phyloP scores from a whole-genome alignment of 2,113 vertebrate genomes.

The Gulo gulo region DNA sequence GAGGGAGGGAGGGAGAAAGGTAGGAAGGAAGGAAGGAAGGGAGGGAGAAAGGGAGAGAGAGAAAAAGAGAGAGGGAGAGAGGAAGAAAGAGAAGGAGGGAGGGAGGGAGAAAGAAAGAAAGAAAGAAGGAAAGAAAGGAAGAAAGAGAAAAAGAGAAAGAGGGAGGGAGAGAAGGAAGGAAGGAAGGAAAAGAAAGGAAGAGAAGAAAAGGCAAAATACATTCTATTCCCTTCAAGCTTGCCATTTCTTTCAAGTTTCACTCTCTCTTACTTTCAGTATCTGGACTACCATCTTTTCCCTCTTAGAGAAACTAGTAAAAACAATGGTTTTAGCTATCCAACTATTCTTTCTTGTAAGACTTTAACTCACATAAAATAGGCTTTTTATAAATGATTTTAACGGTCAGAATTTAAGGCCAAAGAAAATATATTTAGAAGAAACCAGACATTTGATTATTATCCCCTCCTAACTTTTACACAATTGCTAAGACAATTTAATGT shows the following conservation, averaged over 20 bases:
- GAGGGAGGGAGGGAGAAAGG: rapidly evolving
- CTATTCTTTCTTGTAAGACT: neutral
- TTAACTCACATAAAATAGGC: neutral
- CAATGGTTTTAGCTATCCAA: neutral
- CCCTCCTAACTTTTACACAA: neutral
- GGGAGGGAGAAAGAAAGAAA: no score
- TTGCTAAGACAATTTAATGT: neutral
- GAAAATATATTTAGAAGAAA: neutral
- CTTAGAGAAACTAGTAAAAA: neutral
- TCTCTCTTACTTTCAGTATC: neutral
- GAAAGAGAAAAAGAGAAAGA: no score
- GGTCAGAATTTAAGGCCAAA: neutral
- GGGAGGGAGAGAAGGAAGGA: no score
- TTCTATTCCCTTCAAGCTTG: neutral
- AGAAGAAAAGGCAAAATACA: rapidly evolving
- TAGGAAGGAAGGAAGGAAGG: no score
- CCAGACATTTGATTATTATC: neutral
- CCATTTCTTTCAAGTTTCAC: neutral
- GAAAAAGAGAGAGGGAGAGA: no score
- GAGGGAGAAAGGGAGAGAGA: no score
- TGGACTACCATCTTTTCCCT: neutral
- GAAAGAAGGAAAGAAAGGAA: no score
- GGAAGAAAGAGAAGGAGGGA: no score
- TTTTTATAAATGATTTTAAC: neutral
- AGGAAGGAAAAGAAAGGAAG: no score